phyloP scores from a whole-genome alignment of 1,140 invertebrate genomes.

The Hydropsyche tenuis region DNA sequence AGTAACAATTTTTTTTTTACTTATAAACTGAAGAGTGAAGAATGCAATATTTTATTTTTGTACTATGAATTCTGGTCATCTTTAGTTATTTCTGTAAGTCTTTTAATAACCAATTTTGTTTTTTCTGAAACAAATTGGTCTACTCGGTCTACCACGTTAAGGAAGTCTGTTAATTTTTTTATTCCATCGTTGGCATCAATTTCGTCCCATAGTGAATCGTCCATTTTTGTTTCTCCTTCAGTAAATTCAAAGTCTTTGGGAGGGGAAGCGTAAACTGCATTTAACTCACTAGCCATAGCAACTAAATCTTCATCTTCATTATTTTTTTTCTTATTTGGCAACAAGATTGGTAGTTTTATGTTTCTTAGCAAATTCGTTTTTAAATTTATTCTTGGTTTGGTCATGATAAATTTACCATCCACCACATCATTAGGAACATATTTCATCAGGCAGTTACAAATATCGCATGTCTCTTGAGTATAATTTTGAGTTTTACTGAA shows the following conservation, averaged over 20 bases:
- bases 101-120: slow-evolving; percentile 38
- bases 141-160: slow-evolving; percentile 41
- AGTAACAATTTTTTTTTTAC: no score
- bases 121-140: slow-evolving; percentile 41
- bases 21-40: no score
- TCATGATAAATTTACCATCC: slow-evolving; percentile 30
- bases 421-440: slow-evolving; percentile 29
- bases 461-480: slow-evolving; percentile 31
- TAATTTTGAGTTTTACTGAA: background rate
- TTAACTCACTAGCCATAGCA: background rate
- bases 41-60: no score
- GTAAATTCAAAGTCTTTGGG: background rate
- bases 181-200: slow-evolving; percentile 34
- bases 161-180: slow-evolving; percentile 42
- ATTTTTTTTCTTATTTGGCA: slow-evolving; percentile 1
- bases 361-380: background rate
- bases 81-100: slow-evolving; percentile 35
- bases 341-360: background rate
- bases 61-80: background rate
- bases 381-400: background rate
- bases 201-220: background rate
- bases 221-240: background rate
- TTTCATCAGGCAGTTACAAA: slow-evolving; percentile 46
- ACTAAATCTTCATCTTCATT: background rate
- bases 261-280: background rate